Base-by-base conservation (phyloP, 2,797 vertebrate species). In the Tokudaia muenninki region DNA sequence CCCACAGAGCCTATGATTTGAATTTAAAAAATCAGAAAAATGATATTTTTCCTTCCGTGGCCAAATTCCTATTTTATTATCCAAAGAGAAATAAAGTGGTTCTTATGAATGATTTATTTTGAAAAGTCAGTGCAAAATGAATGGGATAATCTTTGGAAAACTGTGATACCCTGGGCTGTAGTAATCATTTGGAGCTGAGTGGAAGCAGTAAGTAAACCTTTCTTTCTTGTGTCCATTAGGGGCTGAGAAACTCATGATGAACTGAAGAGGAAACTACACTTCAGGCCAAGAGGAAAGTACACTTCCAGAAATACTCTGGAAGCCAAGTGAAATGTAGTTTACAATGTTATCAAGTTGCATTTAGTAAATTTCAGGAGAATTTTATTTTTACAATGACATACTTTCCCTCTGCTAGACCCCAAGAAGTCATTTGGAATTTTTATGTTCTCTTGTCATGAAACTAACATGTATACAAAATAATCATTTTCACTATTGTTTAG, bases 81-180 rank as follows among this genome's bases (percentile, higher is more conserved):
- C 92, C 67, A 80, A 95, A 96, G n/a, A 93, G 87, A 97, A 97
- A 84, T 89, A 96, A 98, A 97, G 34, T 67, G 91, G 34, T 94
- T 97, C 95, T 61, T 97, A 98, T 95, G 90, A 96, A 37, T 97
- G 93, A 98, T 97, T 97, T 97, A 96, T 98, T 98, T 98, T 97
- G 44, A 95, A 96, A 97, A 96, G 78, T 59, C 6, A 94, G 57
- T 97, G 94, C 6, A 94, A 91, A 90, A 94, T 31, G 98, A 98
- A 95, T 95, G 84, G 65, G 0, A 0, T 94, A 97, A 97, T 98
- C 79, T 92, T 92, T 97, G 79, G 37, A 94, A 98, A 97, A 70
- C 94, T 92, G 97, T 97, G 80, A 97, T 8, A 57, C 79, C 47
- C 87, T 94, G 92, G n/a, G 84, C 1, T 95, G 41, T 44, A 95